Evolutionary conservation across 53 echinoderm and acorn worm species (phyloP).

Genomic region (Henricia sp.): DNA sequence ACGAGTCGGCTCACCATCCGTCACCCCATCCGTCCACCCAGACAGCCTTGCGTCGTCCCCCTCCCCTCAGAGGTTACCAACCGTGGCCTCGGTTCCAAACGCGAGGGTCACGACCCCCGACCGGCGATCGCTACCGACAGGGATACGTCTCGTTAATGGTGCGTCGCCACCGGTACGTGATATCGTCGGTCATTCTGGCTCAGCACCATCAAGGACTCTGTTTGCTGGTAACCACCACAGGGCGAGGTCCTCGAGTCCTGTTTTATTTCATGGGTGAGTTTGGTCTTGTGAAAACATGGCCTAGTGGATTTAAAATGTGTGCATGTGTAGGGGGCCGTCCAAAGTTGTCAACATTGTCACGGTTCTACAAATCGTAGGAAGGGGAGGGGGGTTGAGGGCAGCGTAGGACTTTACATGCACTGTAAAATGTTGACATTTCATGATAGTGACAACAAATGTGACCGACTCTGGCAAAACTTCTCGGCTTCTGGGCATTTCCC

Average conservation of each 20-base stretch:
- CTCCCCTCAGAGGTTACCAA: conserved; percentile 28
- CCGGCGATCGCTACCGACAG: conserved; percentile 24
- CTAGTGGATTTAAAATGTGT: too few species aligned
- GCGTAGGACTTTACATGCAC: too few species aligned
- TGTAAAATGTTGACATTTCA: too few species aligned
- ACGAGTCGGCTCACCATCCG: conserved; percentile 55
- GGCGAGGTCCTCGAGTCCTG: conserved; percentile 55
- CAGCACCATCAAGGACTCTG: neutral
- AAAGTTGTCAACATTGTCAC: too few species aligned
- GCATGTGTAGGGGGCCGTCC: neutral
- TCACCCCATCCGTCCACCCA: conserved; percentile 39
- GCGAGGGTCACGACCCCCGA: conserved; percentile 38
- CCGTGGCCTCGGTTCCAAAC: conserved; percentile 21
- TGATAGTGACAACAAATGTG: too few species aligned
- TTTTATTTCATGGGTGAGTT: conserved; percentile 67
- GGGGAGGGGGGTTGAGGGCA: too few species aligned
- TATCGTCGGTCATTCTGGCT: neutral
- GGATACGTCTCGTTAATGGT: conserved; percentile 22
- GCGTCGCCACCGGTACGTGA: conserved; percentile 49
- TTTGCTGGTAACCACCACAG: conserved; percentile 20
- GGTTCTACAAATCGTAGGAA: too few species aligned
- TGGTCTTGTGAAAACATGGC: too few species aligned
- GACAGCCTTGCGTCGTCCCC: conserved; percentile 48
- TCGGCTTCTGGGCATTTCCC: conserved; percentile 37
- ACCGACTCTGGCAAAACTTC: neutral